Percentiles rank a stretch among this genome's conserved stretches.
Evolutionary conservation across 2,888 invertebrate species (phyloP).

Genomic region (Phengaris arion): DNA sequence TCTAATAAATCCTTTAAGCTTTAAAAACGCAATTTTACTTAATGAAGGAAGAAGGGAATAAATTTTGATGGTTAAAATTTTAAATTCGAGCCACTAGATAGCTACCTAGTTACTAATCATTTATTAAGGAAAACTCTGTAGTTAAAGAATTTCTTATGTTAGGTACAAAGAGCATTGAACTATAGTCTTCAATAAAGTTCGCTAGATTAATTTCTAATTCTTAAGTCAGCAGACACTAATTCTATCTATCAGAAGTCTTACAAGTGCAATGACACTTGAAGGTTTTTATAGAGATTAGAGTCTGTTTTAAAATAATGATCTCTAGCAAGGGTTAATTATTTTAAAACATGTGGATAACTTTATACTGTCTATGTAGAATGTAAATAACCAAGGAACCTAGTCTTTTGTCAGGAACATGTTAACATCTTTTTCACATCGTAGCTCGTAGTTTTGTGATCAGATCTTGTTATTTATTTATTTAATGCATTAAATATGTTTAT

Average conservation of each 20-base stretch:
- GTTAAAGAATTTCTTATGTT: too few species aligned
- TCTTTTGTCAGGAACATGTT: background rate
- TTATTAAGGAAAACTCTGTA: too few species aligned
- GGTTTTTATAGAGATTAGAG: constrained; percentile 17
- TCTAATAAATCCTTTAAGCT: background rate
- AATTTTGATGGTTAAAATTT: background rate
- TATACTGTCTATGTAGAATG: too few species aligned
- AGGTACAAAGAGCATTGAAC: background rate
- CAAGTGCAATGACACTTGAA: constrained; percentile 15
- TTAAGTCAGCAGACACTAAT: constrained; percentile 25
- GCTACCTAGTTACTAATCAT: background rate
- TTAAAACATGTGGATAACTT: background rate
- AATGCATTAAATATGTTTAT: too few species aligned
- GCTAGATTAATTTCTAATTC: background rate
- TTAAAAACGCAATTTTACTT: background rate
- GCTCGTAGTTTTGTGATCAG: too few species aligned
- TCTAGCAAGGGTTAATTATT: constrained; percentile 9
- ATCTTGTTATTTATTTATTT: too few species aligned
- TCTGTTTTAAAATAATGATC: background rate
- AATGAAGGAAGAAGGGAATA: background rate
- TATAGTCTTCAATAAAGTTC: background rate
- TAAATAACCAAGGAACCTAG: background rate
- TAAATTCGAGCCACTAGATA: background rate
- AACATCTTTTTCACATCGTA: too few species aligned
- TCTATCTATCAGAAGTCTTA: constrained; percentile 24